These are phyloP conservation scores for Contarinia nasturtii DNA, from an alignment of 1,140 invertebrate species.

Conservation along the genomic window DNA sequence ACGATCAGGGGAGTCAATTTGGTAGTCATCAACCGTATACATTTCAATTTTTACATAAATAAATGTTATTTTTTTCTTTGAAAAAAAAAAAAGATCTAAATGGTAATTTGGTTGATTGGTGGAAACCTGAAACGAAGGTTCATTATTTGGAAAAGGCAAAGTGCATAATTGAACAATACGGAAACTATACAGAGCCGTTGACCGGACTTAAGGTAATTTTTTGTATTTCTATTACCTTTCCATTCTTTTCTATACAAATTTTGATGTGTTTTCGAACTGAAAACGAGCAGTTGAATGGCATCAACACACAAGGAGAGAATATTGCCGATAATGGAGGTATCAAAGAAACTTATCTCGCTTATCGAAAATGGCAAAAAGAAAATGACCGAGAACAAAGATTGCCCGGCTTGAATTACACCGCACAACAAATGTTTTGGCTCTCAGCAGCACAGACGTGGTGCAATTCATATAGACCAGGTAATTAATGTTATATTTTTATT, in stretches of 20 bases:
- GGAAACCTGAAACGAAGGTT: slow-evolving; percentile 51
- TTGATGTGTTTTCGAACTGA: slow-evolving; percentile 25
- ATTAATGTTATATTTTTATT: not conserved
- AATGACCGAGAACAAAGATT: slow-evolving; percentile 43
- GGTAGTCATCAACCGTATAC: too few relatives aligned
- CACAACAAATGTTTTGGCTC: slow-evolving; percentile 56
- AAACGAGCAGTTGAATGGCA: slow-evolving; percentile 64
- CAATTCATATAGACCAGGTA: slow-evolving; percentile 31
- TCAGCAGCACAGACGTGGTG: slow-evolving; percentile 40
- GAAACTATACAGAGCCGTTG: slow-evolving; percentile 55
- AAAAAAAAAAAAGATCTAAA: slow-evolving; percentile 81
- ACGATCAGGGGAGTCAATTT: slow-evolving; percentile 42
- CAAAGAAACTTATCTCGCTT: slow-evolving; percentile 70
- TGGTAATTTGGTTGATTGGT: slow-evolving; percentile 73
- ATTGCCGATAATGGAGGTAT: slow-evolving; percentile 82
- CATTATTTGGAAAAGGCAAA: slow-evolving; percentile 53
- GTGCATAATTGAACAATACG: slow-evolving; percentile 79
- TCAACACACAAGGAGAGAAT: slow-evolving; percentile 81
- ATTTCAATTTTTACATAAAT: not conserved
- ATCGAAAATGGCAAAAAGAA: slow-evolving; percentile 43
- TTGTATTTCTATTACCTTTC: not conserved
- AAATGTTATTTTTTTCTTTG: slow-evolving; percentile 41
- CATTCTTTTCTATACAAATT: not conserved
- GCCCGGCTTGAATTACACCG: slow-evolving; percentile 42
- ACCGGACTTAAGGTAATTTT: slow-evolving; percentile 45